Evolutionary conservation across 1,140 invertebrate species (phyloP), one percentile per base, ranked within the genome.

Genomic region (Papilio polyxenes): DNA sequence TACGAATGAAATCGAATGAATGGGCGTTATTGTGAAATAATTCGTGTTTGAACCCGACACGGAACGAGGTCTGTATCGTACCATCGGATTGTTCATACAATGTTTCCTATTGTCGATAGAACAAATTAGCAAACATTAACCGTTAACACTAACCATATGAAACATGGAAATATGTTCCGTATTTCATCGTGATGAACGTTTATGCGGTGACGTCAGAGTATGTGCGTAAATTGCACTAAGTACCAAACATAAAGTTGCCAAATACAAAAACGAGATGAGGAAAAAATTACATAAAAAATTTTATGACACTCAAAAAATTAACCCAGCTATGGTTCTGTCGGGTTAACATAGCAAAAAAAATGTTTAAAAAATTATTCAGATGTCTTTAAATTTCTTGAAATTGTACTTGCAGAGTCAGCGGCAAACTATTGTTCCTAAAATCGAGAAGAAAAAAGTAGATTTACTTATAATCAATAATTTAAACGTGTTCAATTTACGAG

Each of bases 41-140:
- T 40, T 80, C 78, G 75, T 53, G 75, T 77, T 77, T 77, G 48
- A 77, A 77, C 75, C 20, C 75, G 75, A 77, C 44, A 77, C 75
- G 75, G 75, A 23, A 51, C 17, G 48, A 77, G 20, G 56, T 56
- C 10, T n/a, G 11, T 80, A 80, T 80, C 78, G 78, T 69, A 7
- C 9, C 56, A 80, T 80, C 59, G 53, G 31, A 69, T 49, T 69
- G 75, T 77, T 77, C 49, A 53, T 80, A 80, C 78, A 80, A 80
- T 37, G 44, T 37, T 48, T 17, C 40, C 59, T 65, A 80, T 80
- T 80, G 78, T 80, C 78, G 62, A 62, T 62, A 31, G 59, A 15
- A n/a, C 31, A 23, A 80, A 80, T 80, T 80, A 80, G 69, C 78
- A 65, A 65, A 80, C 59, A 62, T 23, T 20, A 48, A 65, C n/a